Conservation (phyloP, 2,888 invertebrate genomes). For the Timandra comae region DNA sequence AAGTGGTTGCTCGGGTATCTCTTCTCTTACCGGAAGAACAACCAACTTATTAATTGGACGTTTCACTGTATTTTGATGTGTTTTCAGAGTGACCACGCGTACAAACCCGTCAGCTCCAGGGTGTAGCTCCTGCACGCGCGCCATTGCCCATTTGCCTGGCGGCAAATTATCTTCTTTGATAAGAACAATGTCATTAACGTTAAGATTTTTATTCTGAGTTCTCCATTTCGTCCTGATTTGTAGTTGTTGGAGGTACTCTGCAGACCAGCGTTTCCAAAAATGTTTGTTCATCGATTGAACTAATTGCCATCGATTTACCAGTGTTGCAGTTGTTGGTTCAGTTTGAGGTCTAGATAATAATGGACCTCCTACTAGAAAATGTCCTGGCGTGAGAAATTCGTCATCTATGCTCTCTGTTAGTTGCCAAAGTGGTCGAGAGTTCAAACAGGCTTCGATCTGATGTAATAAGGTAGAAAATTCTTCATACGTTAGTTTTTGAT, state of each 20-base stretch:
- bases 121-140: neutral
- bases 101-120: neutral
- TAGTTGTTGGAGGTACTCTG: slow-evolving; percentile 4
- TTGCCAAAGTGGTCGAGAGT: slow-evolving; percentile 20
- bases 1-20: neutral
- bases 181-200: neutral
- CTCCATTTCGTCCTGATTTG: slow-evolving; percentile 4
- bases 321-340: neutral
- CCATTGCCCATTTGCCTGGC: neutral
- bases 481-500: slow-evolving; percentile 22
- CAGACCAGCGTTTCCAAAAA: slow-evolving; percentile 6
- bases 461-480: slow-evolving; percentile 20
- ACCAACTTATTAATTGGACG: neutral
- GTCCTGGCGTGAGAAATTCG: slow-evolving; percentile 20
- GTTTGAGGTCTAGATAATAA: neutral
- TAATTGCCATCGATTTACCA: slow-evolving; percentile 1
- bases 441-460: slow-evolving; percentile 23
- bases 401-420: slow-evolving; percentile 21
- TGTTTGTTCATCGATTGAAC: slow-evolving; percentile 3
- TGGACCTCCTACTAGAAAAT: slow-evolving; percentile 11
- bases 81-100: neutral
- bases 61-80: neutral
- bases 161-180: neutral
- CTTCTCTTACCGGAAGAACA: neutral
- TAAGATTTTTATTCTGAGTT: neutral